Evolutionary conservation across 2,888 invertebrate genomes (phyloP), one percentile per base, ranked within the genome.

Genomic region (Leptopterna dolabrata): DNA sequence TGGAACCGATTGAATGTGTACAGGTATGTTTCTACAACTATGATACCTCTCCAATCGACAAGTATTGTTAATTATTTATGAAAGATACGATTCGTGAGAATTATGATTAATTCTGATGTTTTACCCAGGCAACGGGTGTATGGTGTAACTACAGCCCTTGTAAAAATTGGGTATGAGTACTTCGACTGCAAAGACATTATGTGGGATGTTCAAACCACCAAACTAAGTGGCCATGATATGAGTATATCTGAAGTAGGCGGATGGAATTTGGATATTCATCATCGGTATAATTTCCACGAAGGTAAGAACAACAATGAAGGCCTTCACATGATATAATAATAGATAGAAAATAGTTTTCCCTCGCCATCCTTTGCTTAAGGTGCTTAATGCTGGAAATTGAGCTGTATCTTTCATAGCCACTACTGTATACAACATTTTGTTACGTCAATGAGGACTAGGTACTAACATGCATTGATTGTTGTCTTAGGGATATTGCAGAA

Each of bases 1-100:
- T 99, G 99, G 99, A 98, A 99, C 91, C 94, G 98, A 88, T 93
- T 97, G 73, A 99, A 99, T 91, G 97, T 98, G 0, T 99, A 99
- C 92, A 94, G 91, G 91, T 91, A 89, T 85, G 89, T 45, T 43
- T 36, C 43, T 27, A 41, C 83, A 16, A 73, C 9, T 11, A 36
- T n/a, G n/a, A n/a, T n/a, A n/a, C n/a, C n/a, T n/a, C n/a, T n/a
- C n/a, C n/a, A n/a, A n/a, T n/a, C n/a, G n/a, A n/a, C 24, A 6
- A 27, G 27, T 55, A 9, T 9, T 55, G n/a, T 19, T 55, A 2
- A n/a, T 55, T 55, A 55, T 11, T 47, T 47, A 47, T 13, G 9
- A 7, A 36, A 36, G 7, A 36, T 36, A 36, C 36, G 36, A 36
- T 4, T 36, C 7, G 36, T 36, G 7, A 36, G 36, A 4, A 36